phyloP scores from a whole-genome alignment of 2,113 vertebrate species.

The Hipposideros armiger region DNA sequence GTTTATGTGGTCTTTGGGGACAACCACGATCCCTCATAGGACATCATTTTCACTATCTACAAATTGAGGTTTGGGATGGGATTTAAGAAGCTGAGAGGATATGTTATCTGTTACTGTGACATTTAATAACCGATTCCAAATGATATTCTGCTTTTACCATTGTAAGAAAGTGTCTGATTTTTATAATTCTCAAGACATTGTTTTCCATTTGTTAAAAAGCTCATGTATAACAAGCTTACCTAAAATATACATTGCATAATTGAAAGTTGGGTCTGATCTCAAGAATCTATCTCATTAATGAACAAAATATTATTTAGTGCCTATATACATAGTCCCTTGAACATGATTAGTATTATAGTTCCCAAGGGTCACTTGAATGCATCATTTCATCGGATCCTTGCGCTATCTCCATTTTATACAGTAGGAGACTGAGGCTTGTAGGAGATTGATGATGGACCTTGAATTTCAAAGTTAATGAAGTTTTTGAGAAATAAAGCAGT shows the following conservation, averaged over 20 bases:
- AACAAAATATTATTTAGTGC: neutral
- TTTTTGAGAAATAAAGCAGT: neutral
- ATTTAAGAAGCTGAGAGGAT: neutral
- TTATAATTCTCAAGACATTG: neutral
- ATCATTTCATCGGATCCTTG: neutral
- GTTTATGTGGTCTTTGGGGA: neutral
- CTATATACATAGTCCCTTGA: neutral
- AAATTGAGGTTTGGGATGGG: constrained; percentile 15
- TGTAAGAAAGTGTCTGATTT: neutral
- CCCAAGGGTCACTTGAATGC: neutral
- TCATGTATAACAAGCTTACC: neutral
- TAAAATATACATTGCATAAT: neutral
- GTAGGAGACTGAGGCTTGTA: neutral
- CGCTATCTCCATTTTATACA: neutral
- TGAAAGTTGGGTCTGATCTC: neutral
- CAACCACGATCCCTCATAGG: neutral
- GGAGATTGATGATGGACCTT: neutral
- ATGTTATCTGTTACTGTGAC: neutral
- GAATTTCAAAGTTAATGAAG: neutral
- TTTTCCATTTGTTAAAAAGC: neutral
- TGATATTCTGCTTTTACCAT: neutral
- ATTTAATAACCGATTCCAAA: neutral
- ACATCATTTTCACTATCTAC: neutral
- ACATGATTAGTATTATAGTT: neutral
- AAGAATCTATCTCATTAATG: constrained; percentile 10